Evolutionary conservation across 2,888 invertebrate species (phyloP).

Genomic region (Bruchidius siliquastri): DNA sequence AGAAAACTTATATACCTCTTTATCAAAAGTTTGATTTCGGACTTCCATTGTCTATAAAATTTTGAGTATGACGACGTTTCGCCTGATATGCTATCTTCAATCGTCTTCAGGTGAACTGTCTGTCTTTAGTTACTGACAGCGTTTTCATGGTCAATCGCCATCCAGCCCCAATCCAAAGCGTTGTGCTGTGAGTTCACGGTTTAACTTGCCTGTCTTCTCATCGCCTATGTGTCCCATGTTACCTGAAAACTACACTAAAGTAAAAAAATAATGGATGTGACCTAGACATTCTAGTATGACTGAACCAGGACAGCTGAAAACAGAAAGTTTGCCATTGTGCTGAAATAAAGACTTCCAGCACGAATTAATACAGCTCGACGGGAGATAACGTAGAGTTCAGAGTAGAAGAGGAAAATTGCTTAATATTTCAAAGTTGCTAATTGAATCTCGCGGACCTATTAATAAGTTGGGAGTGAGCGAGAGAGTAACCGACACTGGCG

Average conservation of each 20-base stretch:
- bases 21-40: no score
- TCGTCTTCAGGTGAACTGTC: no score
- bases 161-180: no score
- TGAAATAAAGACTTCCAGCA: slow-evolving; percentile 19
- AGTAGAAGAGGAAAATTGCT: slow-evolving; percentile 23
- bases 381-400: slow-evolving; percentile 22
- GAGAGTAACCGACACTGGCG: background rate
- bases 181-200: no score
- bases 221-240: background rate
- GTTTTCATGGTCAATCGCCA: no score
- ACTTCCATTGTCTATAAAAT: no score
- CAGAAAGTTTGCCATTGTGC: background rate
- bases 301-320: background rate
- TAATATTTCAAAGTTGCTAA: slow-evolving; percentile 37
- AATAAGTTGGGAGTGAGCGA: slow-evolving; percentile 29
- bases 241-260: background rate
- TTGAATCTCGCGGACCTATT: slow-evolving; percentile 40
- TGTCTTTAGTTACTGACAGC: no score
- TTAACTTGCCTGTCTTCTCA: no score
- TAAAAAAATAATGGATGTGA: background rate
- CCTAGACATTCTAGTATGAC: background rate
- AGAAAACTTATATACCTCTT: no score
- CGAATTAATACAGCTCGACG: slow-evolving; percentile 31
- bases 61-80: no score
- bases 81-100: no score